Base-by-base conservation (phyloP, 2,888 invertebrate genomes). In the Eupeodes latifasciatus region DNA sequence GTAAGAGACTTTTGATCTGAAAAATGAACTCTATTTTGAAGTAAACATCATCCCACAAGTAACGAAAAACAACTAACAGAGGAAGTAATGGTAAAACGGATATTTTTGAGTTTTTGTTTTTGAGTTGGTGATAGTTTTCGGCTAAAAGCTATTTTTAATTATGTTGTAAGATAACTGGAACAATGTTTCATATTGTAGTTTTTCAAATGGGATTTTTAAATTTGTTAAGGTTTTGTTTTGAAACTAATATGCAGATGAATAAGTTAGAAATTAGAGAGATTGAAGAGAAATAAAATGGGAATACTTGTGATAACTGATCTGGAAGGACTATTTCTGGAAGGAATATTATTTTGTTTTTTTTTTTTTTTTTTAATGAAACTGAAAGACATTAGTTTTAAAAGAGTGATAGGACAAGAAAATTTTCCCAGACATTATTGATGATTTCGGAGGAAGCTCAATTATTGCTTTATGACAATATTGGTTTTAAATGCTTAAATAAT, bases 81-180 rank as follows among this genome's bases (percentile, higher is more conserved):
- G 27, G 27, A 27, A 83, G 76, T 77, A 74, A 87, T 87, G 66
- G 34, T 67, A 57, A 84, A 84, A 62, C 74, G 67, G 67, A 87
- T 77, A 19, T 67, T 44, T 27, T 49, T n/a, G 27, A 49, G 19
- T 40, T 19, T 14, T 51, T 40, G 71, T 67, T 51, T 11, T 27
- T 27, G 27, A 27, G 27, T 27, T 47, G 47, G 1, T 19, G 36
- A 34, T 11, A 40, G 55, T 6, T 64, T 51, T 51, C 6, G n/a
- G 16, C 67, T 49, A 74, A 61, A 55, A 51, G 62, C 80, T 64
- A 64, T 84, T 69, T 69, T 71, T 80, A 69, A 49, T 55, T 19
- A 19, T 76, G 75, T 49, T 80, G 80, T 80, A 14, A 55, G 34
- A 36, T 34, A 47, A 6, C 5, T 64, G 12, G 19, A 64, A 40